A percentile compares a stretch with the other conserved stretches of the same genome.
Conservation (phyloP, 2,888 invertebrate genomes). For the Eupelmus urozonus region DNA sequence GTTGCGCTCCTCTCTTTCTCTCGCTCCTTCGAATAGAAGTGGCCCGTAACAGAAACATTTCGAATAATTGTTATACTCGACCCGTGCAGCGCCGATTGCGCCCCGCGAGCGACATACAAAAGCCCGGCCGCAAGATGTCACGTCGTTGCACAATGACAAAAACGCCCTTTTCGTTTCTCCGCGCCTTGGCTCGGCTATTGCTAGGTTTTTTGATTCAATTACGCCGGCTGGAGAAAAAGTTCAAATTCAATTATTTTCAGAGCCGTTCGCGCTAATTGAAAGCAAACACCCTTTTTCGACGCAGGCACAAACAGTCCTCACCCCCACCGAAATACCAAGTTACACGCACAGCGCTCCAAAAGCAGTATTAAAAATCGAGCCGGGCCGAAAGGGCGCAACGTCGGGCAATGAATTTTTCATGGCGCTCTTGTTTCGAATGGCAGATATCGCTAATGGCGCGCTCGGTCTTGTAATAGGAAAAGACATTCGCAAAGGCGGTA, state of each 20-base stretch:
- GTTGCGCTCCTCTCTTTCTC: conserved; percentile 25
- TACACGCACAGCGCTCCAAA: background rate
- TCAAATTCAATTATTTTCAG: no score
- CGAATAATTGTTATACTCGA: conserved; percentile 34
- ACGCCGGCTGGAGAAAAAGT: no score
- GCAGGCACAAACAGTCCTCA: no score
- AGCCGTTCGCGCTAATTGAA: no score
- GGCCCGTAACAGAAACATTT: conserved; percentile 51
- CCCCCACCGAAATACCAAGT: no score
- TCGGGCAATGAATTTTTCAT: conserved; percentile 32
- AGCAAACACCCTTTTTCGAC: no score
- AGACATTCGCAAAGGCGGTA: background rate
- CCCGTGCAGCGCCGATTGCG: background rate
- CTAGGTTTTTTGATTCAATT: no score
- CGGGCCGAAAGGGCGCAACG: no score
- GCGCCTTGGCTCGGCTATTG: no score
- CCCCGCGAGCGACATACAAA: background rate
- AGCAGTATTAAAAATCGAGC: background rate
- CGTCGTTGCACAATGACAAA: conserved; percentile 21
- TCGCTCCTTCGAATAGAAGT: conserved; percentile 37
- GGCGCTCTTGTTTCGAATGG: background rate
- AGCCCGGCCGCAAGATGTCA: background rate
- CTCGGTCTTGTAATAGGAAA: background rate
- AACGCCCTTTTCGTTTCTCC: background rate
- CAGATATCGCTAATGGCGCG: background rate